These are phyloP conservation scores for Pocota personata DNA, from an alignment of 2,888 invertebrate species.

Conservation along the genomic window DNA sequence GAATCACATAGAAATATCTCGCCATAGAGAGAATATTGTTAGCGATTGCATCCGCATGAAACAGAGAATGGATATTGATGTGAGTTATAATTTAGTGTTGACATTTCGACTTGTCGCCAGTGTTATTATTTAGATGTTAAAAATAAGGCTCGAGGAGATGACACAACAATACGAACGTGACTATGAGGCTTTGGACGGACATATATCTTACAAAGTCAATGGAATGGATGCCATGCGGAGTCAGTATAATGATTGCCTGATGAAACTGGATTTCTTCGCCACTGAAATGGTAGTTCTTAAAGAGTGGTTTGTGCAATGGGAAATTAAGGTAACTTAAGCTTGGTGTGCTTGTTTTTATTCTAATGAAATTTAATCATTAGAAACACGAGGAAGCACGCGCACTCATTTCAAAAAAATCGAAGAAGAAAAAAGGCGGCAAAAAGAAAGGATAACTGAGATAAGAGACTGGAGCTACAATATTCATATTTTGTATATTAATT, in stretches of 20 bases:
- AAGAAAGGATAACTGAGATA: too few species aligned
- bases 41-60: neutral
- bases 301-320: constrained; percentile 13
- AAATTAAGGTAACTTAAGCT: neutral
- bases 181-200: constrained; percentile 7
- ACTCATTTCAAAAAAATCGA: too few species aligned
- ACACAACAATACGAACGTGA: neutral
- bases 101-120: neutral
- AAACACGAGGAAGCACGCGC: neutral
- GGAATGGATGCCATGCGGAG: constrained; percentile 1
- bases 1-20: neutral
- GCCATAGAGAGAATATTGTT: neutral
- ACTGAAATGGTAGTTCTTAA: neutral
- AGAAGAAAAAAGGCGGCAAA: too few species aligned
- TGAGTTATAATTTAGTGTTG: neutral
- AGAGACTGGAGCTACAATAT: too few species aligned
- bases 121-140: constrained; percentile 1
- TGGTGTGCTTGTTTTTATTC: neutral
- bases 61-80: constrained; percentile 36
- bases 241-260: neutral
- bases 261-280: constrained; percentile 22
- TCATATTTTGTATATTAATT: too few species aligned
- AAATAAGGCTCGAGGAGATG: neutral
- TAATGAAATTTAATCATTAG: neutral
- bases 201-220: constrained; percentile 32